Percentiles rank a stretch among this genome's conserved stretches.
These are phyloP conservation scores for Orchestia grillus DNA, from an alignment of 1,140 invertebrate species.

Conservation along the genomic window DNA sequence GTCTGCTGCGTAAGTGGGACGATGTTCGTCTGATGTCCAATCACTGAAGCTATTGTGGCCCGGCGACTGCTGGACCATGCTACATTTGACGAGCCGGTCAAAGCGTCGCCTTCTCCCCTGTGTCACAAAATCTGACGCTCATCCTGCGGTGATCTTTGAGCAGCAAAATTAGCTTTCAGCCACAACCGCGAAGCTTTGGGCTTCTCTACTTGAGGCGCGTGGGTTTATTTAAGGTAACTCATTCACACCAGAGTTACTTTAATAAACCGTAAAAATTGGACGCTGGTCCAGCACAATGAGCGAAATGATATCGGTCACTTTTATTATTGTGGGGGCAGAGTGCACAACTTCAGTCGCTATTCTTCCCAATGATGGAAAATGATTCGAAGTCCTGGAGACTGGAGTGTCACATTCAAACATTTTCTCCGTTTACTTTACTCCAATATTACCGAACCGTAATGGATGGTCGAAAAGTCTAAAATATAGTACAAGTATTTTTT, in stretches of 20 bases:
- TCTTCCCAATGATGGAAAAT: conserved; percentile 1
- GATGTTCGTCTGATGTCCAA: background rate
- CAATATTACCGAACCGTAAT: background rate
- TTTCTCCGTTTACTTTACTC: background rate
- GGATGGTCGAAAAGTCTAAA: background rate
- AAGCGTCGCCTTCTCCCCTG: background rate
- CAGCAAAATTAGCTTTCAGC: background rate
- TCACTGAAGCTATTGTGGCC: conserved; percentile 8
- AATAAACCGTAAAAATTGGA: conserved; percentile 53
- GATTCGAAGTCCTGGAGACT: background rate
- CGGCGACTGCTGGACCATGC: background rate
- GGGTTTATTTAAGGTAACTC: conserved; percentile 5
- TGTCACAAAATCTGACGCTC: background rate
- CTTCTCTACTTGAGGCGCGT: background rate
- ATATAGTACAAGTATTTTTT: background rate
- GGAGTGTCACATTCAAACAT: background rate
- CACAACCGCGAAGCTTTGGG: background rate
- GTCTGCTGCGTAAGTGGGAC: background rate
- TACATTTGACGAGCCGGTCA: background rate
- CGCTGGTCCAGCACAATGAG: background rate
- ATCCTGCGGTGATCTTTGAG: background rate
- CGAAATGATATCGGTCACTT: background rate
- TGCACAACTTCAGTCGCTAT: background rate
- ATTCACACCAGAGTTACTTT: background rate
- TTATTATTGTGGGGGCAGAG: conserved; percentile 18